Evolutionary conservation across 2,797 vertebrate species (phyloP), one percentile per base, ranked within the genome.

Genomic region (Sebastes goodei): DNA sequence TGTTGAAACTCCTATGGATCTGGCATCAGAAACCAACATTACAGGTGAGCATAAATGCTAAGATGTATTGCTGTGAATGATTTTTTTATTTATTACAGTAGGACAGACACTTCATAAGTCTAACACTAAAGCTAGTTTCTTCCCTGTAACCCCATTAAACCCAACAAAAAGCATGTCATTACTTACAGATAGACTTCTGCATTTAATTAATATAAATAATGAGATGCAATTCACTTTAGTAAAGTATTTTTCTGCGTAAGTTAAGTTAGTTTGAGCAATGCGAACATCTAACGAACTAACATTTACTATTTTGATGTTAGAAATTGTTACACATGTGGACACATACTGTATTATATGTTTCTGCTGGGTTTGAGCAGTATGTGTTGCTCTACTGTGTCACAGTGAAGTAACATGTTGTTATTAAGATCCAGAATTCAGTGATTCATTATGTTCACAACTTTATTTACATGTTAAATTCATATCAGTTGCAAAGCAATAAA

Each of bases 51-150:
- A 61, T 61, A 6, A 55, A 69, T 49, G 2, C 6, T 2, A 6
- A 53, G 7, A 72, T 0, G 12, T 1, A 20, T 33, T 62, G 21
- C 30, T 59, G 9, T 52, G 29, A 61, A 14, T 35, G 14, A 10
- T 60, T 49, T 68, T 52, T 25, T 12, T 1, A 29, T 77, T 42
- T 17, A n/a, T 32, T 35, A 32, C 10, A 25, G 1, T 21, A 29
- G 5, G 4, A 29, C 4, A 3, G 30, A 53, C 21, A 15, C 1
- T 7, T 6, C 3, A 1, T 52, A 32, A 8, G 27, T 0, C 14
- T 4, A 32, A 2, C 14, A 35, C 2, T 52, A 3, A 6, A 20
- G 4, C 11, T 42, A 42, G 14, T 3, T 42, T 3, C 1, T 6
- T 29, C 10, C 17, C 49, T 42, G 17, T 32, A 32, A 32, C 33